A percentile compares a stretch with the other conserved stretches of the same genome.
Conservation (phyloP, 2,797 vertebrate species). For the Rhinogobio ventralis region DNA sequence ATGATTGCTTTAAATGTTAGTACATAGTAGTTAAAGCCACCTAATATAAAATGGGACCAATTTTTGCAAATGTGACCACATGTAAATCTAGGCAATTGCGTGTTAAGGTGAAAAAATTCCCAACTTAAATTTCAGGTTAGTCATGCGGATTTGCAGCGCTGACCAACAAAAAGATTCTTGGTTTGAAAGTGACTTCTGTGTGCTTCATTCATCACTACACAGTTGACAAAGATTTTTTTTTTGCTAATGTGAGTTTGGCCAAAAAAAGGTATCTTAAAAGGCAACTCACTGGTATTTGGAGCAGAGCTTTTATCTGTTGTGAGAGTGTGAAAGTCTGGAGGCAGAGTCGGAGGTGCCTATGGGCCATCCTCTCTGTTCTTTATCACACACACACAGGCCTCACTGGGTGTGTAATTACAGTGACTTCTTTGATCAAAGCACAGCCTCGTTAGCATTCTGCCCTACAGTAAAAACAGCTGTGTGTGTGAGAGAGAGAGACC, state of each 20-base stretch:
- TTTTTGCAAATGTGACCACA: too few relatives aligned
- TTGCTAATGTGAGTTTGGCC: neutral
- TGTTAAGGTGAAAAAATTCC: too few relatives aligned
- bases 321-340: neutral
- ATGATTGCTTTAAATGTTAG: too few relatives aligned
- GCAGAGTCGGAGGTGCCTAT: slow-evolving; percentile 51
- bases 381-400: slow-evolving; percentile 44
- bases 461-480: slow-evolving; percentile 78
- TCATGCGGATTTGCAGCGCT: neutral
- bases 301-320: neutral
- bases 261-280: neutral
- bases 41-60: too few relatives aligned
- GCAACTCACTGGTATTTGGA: neutral
- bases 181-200: neutral
- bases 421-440: slow-evolving; percentile 82
- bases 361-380: slow-evolving; percentile 65
- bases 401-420: slow-evolving; percentile 74
- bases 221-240: neutral
- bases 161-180: neutral
- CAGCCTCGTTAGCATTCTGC: slow-evolving; percentile 79
- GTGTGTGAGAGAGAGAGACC: slow-evolving; percentile 51
- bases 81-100: too few relatives aligned
- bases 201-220: neutral
- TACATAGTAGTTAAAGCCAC: too few relatives aligned
- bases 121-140: neutral